phyloP scores from a whole-genome alignment of 2,113 vertebrate genomes.

The Pithys albifrons region DNA sequence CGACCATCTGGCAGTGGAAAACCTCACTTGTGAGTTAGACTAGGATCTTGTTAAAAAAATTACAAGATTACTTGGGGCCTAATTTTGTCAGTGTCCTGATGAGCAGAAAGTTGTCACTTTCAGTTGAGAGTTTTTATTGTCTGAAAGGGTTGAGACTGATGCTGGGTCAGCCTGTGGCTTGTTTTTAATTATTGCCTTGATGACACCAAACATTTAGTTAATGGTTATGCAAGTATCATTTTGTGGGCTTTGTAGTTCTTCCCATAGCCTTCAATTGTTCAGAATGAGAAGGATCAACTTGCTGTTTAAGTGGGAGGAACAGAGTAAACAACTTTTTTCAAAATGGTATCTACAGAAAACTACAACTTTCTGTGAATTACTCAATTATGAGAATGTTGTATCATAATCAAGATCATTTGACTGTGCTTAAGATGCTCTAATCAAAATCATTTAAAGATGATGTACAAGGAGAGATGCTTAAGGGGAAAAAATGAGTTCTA shows the following conservation, averaged over 20 bases:
- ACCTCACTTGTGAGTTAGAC: conserved; percentile 44
- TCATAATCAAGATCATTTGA: background rate
- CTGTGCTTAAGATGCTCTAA: background rate
- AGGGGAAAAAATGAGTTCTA: background rate
- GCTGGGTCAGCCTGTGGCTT: conserved; percentile 11
- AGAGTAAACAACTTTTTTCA: background rate
- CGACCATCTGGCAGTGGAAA: conserved; percentile 70
- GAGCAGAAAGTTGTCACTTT: conserved; percentile 58
- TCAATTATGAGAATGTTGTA: background rate
- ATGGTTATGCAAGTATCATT: background rate
- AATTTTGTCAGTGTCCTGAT: conserved; percentile 20
- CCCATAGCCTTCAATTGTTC: background rate
- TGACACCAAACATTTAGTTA: background rate
- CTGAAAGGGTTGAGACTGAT: conserved; percentile 19
- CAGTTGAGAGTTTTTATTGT: conserved; percentile 8
- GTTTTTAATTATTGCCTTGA: conserved; percentile 34
- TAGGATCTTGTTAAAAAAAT: conserved; percentile 42
- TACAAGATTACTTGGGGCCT: conserved; percentile 40
- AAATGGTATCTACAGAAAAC: background rate
- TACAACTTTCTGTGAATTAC: background rate
- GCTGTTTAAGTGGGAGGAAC: background rate
- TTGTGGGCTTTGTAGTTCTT: background rate
- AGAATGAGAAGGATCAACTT: background rate
- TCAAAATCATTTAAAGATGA: background rate
- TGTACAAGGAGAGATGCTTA: background rate